Conservation (phyloP, 2,797 vertebrate species). For the Oreochromis grahami region DNA sequence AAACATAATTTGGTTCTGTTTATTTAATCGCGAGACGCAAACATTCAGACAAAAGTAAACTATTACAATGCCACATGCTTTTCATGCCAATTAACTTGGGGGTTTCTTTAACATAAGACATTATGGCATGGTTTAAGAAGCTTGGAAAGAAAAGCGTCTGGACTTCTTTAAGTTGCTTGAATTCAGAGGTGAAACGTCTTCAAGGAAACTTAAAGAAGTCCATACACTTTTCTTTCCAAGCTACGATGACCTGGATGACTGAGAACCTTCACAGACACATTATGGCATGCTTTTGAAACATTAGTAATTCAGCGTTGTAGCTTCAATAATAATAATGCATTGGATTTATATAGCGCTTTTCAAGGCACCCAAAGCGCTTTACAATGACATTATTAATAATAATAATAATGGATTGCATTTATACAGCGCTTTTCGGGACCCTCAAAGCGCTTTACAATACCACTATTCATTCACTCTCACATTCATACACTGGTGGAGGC, state of each 20-base stretch:
- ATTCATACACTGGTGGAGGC: no score
- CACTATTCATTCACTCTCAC: no score
- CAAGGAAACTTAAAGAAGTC: not conserved
- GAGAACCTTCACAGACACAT: not conserved
- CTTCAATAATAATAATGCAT: no score
- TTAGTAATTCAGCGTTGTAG: not conserved
- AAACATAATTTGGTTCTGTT: not conserved
- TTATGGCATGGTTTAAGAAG: not conserved
- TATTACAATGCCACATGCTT: not conserved
- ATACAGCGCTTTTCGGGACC: no score
- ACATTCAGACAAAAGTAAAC: not conserved
- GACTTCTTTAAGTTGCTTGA: not conserved
- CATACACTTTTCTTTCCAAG: not conserved
- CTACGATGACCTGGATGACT: not conserved
- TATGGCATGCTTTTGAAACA: not conserved
- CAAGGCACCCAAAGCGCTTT: no score
- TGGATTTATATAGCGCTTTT: no score
- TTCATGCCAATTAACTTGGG: not conserved
- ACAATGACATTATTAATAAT: no score
- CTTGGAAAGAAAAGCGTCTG: not conserved
- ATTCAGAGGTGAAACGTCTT: not conserved
- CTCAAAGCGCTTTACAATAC: no score
- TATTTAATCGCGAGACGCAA: not conserved
- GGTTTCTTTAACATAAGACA: not conserved
- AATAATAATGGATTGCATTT: no score